Percentiles rank a stretch among this genome's conserved stretches.
Conservation (phyloP, 2,113 vertebrate genomes). For the Notothenia coriiceps region DNA sequence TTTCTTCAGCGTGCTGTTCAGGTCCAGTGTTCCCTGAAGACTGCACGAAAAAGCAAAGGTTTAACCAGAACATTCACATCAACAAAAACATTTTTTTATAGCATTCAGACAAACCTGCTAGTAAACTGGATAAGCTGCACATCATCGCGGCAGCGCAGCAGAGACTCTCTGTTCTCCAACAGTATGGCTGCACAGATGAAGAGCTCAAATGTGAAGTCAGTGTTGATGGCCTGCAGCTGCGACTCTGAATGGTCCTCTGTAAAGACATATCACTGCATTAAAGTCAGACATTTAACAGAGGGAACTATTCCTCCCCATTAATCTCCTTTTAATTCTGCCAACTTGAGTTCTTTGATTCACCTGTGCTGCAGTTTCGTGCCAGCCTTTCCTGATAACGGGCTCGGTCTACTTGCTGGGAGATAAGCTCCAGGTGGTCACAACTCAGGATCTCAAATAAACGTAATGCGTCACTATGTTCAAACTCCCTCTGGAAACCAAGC, state of each 20-base stretch:
- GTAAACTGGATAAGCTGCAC: conserved; percentile 85
- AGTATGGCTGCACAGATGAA: conserved; percentile 87
- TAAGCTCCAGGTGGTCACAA: conserved; percentile 85
- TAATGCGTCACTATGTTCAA: conserved; percentile 85
- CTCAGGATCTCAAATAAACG: conserved; percentile 88
- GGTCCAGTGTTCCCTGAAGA: conserved; percentile 84
- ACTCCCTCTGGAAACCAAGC: conserved; percentile 87
- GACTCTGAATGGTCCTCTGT: conserved; percentile 67
- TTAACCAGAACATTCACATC: conserved; percentile 1
- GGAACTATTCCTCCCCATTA: background rate
- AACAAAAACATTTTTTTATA: background rate
- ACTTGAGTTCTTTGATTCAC: conserved; percentile 52
- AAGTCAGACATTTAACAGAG: conserved; percentile 1
- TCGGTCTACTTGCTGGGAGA: conserved; percentile 83
- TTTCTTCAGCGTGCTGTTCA: conserved; percentile 83
- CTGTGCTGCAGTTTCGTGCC: conserved; percentile 67
- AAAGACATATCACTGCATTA: conserved; percentile 11
- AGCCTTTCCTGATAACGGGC: conserved; percentile 82
- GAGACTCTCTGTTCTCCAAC: conserved; percentile 79
- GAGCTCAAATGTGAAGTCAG: conserved; percentile 87
- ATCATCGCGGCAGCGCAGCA: conserved; percentile 81
- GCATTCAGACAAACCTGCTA: conserved; percentile 73
- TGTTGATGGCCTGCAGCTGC: conserved; percentile 76
- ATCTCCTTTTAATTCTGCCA: background rate
- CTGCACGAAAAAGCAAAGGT: conserved; percentile 55